A percentile compares a stretch with the other conserved stretches of the same genome.
Evolutionary conservation across 2,888 invertebrate species (phyloP).

Genomic region (Adineta ricciae): DNA sequence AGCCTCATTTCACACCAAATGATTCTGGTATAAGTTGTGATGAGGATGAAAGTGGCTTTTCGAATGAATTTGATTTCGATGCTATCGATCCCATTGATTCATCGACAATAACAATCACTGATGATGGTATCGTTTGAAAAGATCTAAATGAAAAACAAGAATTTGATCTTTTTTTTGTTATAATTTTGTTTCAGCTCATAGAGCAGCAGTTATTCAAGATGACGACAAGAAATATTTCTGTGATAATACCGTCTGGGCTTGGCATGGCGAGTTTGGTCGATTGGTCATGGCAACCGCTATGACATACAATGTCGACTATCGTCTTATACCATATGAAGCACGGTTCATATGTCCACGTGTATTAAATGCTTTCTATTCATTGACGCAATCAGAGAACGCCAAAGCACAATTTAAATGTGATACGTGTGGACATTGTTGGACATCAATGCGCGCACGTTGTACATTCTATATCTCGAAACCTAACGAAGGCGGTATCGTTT

Average conservation of each 20-base stretch:
- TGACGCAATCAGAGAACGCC: background rate
- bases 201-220: background rate
- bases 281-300: background rate
- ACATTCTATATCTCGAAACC: background rate
- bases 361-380: background rate
- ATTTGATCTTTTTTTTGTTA: too few species aligned
- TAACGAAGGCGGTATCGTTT: background rate
- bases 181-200: background rate
- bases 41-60: background rate
- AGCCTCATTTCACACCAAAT: background rate
- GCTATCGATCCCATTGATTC: background rate
- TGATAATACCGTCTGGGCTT: background rate
- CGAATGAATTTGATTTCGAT: background rate
- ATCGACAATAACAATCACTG: background rate
- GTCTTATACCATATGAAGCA: background rate
- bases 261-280: background rate
- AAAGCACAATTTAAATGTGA: constrained; percentile 13
- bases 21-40: background rate
- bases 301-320: background rate
- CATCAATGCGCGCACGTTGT: background rate
- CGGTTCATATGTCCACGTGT: background rate
- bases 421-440: background rate
- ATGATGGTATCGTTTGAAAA: background rate
- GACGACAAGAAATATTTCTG: background rate
- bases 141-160: too few species aligned